A percentile compares a stretch with the other conserved stretches of the same genome.
Evolutionary conservation across 2,113 vertebrate genomes (phyloP).

Genomic region (Podiceps cristatus): DNA sequence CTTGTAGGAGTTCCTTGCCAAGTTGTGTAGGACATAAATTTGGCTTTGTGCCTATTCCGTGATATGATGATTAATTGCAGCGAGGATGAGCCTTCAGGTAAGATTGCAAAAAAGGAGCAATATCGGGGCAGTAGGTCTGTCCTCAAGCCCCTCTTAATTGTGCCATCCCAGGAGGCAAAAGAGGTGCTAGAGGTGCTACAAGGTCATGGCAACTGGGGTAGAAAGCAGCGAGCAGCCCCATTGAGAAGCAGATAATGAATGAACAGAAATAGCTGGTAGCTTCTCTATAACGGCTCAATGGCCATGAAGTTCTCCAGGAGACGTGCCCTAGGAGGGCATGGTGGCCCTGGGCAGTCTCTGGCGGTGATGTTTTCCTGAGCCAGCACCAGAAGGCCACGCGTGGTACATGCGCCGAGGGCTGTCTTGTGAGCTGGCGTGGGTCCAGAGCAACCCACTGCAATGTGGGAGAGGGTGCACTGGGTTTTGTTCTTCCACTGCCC

Average conservation of each 20-base stretch:
- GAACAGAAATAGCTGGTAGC: not conserved
- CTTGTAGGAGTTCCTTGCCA: not conserved
- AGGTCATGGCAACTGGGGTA: rapidly evolving
- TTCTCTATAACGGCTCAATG: not conserved
- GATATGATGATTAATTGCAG: not conserved
- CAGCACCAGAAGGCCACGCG: not conserved
- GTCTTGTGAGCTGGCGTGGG: rapidly evolving
- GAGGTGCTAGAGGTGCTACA: not conserved
- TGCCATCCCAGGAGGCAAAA: not conserved
- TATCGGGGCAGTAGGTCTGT: not conserved
- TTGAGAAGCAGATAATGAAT: rapidly evolving
- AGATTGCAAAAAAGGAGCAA: not conserved
- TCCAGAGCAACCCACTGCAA: not conserved
- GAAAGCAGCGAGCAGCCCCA: not conserved
- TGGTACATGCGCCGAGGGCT: rapidly evolving
- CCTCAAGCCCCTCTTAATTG: not conserved
- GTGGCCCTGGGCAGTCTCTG: not conserved
- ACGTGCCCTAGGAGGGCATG: rapidly evolving
- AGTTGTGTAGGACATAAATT: not conserved
- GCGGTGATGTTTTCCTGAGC: not conserved
- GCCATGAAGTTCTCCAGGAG: not conserved
- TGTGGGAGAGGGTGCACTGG: not conserved
- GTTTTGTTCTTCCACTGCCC: not conserved
- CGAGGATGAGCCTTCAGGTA: not conserved
- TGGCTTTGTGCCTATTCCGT: not conserved